Percentiles rank a stretch among this genome's conserved stretches.
Evolutionary conservation across 1,140 invertebrate species (phyloP).

Genomic region (Bombus pyrosoma): DNA sequence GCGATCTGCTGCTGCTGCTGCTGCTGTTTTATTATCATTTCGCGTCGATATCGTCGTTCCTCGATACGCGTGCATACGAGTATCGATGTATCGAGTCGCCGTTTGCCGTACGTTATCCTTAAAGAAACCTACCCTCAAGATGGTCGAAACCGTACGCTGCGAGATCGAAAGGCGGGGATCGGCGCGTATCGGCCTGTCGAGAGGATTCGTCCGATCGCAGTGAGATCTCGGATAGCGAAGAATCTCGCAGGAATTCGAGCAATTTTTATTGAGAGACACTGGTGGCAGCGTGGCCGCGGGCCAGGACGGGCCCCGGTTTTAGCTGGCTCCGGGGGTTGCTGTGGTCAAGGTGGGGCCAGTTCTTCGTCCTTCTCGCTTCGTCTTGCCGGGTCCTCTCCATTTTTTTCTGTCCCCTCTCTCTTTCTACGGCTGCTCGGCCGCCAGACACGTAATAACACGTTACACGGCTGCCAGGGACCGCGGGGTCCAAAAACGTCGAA

Average conservation of each 20-base stretch:
- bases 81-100: too few species aligned
- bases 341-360: conserved; percentile 35
- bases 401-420: conserved; percentile 31
- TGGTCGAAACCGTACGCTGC: background rate
- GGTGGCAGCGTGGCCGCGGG: conserved; percentile 56
- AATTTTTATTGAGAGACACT: conserved; percentile 69
- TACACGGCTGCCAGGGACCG: conserved; percentile 62
- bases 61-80: fast-evolving
- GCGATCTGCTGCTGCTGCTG: background rate
- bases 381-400: conserved; percentile 21
- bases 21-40: background rate
- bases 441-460: conserved; percentile 77
- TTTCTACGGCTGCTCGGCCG: conserved; percentile 54
- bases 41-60: background rate
- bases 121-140: background rate
- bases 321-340: conserved; percentile 58
- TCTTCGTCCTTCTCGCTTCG: background rate
- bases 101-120: too few species aligned
- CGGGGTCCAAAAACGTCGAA: conserved; percentile 70
- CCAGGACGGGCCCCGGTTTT: conserved; percentile 50
- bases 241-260: conserved; percentile 54
- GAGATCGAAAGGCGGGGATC: fast-evolving
- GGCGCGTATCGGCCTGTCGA: too few species aligned
- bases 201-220: too few species aligned
- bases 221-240: background rate